phyloP scores from a whole-genome alignment of 64 coral and sea anemone genomes.

The Stylophora pistillata region DNA sequence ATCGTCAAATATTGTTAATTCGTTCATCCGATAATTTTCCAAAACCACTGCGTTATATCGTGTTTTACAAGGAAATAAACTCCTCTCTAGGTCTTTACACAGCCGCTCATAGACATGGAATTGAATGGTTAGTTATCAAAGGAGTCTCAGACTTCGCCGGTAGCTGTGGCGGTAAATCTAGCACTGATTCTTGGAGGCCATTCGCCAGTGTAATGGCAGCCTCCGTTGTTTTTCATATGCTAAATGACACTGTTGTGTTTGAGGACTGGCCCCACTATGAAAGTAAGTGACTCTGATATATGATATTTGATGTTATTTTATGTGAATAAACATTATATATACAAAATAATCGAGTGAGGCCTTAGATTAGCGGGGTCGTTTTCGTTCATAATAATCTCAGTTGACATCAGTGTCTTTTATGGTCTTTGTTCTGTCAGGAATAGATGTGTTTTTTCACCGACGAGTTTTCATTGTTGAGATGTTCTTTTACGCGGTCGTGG shows the following conservation, averaged over 20 bases:
- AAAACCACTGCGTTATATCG: not conserved
- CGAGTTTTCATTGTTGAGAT: too few species aligned
- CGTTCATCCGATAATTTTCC: too few species aligned
- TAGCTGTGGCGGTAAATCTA: not conserved
- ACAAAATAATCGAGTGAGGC: too few species aligned
- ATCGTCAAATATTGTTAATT: not conserved
- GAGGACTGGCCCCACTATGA: conserved; percentile 12
- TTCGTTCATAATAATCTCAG: too few species aligned
- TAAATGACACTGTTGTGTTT: not conserved
- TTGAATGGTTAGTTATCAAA: conserved; percentile 47
- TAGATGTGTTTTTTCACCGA: too few species aligned
- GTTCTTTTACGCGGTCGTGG: too few species aligned
- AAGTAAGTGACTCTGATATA: not conserved
- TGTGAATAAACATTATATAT: too few species aligned
- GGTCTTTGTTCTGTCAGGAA: too few species aligned
- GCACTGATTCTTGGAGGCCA: conserved; percentile 7
- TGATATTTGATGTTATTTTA: too few species aligned
- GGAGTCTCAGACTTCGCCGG: conserved; percentile 30
- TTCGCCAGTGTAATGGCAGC: conserved; percentile 49
- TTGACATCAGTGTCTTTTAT: too few species aligned
- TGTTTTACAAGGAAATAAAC: not conserved
- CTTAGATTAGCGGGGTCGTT: too few species aligned
- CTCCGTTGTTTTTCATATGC: conserved; percentile 1
- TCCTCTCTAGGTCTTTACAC: not conserved
- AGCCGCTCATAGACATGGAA: conserved; percentile 13